These are phyloP conservation scores for Cinclus mexicanus DNA, from an alignment of 2,113 vertebrate genomes.

Conservation along the genomic window DNA sequence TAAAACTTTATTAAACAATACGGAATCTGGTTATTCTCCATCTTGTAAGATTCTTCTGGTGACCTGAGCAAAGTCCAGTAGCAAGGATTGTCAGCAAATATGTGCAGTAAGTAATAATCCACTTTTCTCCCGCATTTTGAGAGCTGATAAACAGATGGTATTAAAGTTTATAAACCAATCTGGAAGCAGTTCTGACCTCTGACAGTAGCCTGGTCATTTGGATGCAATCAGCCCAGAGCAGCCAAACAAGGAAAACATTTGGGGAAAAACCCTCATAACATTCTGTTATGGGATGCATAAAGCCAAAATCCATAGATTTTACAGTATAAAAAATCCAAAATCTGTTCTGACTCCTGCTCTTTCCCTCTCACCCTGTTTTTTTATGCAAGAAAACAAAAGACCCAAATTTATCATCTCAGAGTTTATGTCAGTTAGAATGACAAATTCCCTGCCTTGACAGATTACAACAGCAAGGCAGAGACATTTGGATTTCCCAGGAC, in stretches of 20 bases:
- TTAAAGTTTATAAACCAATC: background rate
- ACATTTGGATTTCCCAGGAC: conserved; percentile 34
- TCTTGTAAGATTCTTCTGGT: background rate
- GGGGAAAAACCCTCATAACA: background rate
- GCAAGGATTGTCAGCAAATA: background rate
- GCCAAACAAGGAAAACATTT: background rate
- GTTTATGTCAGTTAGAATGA: background rate
- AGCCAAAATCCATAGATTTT: background rate
- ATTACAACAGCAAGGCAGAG: conserved; percentile 29
- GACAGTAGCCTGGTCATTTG: background rate
- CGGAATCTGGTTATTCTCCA: background rate
- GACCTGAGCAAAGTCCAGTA: background rate
- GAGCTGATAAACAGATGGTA: background rate
- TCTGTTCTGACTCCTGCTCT: background rate
- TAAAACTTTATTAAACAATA: background rate
- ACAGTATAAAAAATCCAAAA: background rate
- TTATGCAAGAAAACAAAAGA: background rate
- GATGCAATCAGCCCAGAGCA: background rate
- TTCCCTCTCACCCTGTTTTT: background rate
- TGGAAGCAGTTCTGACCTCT: background rate
- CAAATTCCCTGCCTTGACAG: conserved; percentile 4
- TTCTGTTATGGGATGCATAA: background rate
- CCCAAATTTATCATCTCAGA: background rate
- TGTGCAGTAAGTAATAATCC: background rate
- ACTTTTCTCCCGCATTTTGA: background rate